phyloP scores from a whole-genome alignment of 1,140 invertebrate species.

The Zaprionus ghesquierei region DNA sequence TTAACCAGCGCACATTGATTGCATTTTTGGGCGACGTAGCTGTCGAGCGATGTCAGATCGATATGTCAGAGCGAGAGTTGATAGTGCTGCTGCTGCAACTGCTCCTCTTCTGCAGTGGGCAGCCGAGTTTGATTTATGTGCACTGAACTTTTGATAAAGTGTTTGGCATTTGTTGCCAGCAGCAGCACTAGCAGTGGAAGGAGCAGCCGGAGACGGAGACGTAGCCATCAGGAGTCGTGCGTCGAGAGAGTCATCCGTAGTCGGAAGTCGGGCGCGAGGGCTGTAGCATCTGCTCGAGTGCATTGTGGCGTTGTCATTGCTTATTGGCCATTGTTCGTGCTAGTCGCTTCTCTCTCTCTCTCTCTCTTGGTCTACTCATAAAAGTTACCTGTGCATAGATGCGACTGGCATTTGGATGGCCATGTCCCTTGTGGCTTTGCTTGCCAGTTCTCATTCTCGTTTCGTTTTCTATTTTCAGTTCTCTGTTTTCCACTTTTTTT shows the following conservation, averaged over 20 bases:
- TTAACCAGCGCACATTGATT: slow-evolving; percentile 34
- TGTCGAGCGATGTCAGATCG: slow-evolving; percentile 50
- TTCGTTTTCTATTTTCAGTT: slow-evolving; percentile 1
- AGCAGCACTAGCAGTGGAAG: not conserved
- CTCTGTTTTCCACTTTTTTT: not conserved
- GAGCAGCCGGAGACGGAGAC: slow-evolving; percentile 3
- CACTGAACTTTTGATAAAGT: slow-evolving; percentile 72
- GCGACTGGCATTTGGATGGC: slow-evolving; percentile 34
- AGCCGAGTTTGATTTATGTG: slow-evolving; percentile 68
- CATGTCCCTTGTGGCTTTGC: slow-evolving; percentile 31
- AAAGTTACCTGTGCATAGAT: slow-evolving; percentile 56
- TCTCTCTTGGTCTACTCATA: slow-evolving; percentile 12
- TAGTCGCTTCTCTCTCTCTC: not conserved
- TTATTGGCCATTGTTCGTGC: slow-evolving; percentile 50
- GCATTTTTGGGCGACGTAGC: slow-evolving; percentile 16
- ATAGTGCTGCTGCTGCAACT: not conserved
- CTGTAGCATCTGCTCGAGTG: slow-evolving; percentile 27
- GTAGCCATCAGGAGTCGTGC: slow-evolving; percentile 13
- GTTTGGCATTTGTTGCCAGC: slow-evolving; percentile 46
- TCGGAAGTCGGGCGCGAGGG: not conserved
- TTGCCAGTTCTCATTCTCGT: slow-evolving; percentile 22
- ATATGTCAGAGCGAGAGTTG: slow-evolving; percentile 29
- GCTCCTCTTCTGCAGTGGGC: too few relatives aligned
- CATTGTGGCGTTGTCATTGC: slow-evolving; percentile 55
- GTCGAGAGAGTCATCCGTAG: not conserved